Evolutionary conservation across 2,797 vertebrate species (phyloP).

Genomic region (Geotrypetes seraphini): DNA sequence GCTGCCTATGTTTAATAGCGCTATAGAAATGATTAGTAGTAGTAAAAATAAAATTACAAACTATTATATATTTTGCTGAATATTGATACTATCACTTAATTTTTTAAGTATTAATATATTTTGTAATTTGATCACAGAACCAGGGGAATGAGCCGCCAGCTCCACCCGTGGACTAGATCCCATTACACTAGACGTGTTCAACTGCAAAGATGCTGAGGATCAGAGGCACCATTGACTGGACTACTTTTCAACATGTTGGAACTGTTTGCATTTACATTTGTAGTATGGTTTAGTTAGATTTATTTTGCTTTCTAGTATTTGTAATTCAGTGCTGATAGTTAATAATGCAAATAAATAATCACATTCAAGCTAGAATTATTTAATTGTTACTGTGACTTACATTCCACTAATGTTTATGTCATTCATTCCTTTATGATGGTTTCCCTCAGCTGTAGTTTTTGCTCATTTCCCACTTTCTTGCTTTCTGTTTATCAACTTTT

Average conservation of each 20-base stretch:
- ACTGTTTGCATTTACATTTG: constrained; percentile 27
- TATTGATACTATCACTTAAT: constrained; percentile 9
- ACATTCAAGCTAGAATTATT: constrained; percentile 21
- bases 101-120: constrained; percentile 5
- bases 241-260: constrained; percentile 35
- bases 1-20: too few relatives aligned
- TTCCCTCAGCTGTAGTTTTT: constrained; percentile 18
- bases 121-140: constrained; percentile 27
- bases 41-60: too few relatives aligned
- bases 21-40: too few relatives aligned
- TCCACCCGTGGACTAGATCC: constrained; percentile 79
- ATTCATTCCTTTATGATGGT: constrained; percentile 29
- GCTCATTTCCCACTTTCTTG: too few relatives aligned
- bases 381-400: constrained; percentile 28
- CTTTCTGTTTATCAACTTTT: not conserved
- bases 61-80: not conserved
- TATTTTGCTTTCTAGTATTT: constrained; percentile 39
- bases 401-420: constrained; percentile 37
- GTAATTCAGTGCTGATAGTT: too few relatives aligned
- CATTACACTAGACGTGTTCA: constrained; percentile 22
- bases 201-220: constrained; percentile 45
- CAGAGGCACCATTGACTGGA: constrained; percentile 55
- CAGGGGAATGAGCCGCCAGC: constrained; percentile 76
- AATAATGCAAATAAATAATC: constrained; percentile 35
- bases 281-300: constrained; percentile 26